Percentiles rank a stretch among this genome's conserved stretches.
Conservation (phyloP, 2,888 invertebrate genomes). For the Aphodius sticticus region DNA sequence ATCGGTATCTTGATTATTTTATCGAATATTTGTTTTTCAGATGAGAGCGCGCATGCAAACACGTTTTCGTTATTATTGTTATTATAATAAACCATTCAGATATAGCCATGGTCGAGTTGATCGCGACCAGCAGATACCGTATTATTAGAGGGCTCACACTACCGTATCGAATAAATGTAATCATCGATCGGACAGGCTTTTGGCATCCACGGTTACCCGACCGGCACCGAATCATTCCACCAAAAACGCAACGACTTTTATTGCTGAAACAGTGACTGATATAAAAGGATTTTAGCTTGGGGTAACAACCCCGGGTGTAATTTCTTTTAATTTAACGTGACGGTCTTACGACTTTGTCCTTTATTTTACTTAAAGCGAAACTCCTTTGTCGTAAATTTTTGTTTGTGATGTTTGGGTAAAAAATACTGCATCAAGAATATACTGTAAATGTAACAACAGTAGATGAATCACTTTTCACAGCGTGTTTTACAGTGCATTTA, state of each 20-base stretch:
- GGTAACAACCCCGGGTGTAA: not conserved
- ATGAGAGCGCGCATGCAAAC: not conserved
- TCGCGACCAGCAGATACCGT: not conserved
- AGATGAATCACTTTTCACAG: not conserved
- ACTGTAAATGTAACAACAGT: not conserved
- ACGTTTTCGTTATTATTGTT: not conserved
- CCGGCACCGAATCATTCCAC: not conserved
- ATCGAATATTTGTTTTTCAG: not conserved
- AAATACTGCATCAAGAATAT: too few species aligned
- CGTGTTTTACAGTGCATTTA: not conserved
- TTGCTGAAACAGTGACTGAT: not conserved
- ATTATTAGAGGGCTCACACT: not conserved
- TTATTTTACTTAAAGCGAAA: not conserved
- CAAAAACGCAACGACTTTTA: not conserved
- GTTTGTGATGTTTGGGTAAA: not conserved
- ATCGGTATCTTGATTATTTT: not conserved
- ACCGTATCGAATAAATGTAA: not conserved
- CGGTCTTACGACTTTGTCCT: not conserved
- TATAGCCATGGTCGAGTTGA: not conserved
- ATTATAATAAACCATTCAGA: not conserved
- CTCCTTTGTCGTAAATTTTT: not conserved
- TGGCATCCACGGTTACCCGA: not conserved
- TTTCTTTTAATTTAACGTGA: constrained; percentile 4
- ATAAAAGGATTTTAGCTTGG: not conserved
- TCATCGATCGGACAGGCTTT: not conserved